Evolutionary conservation across 1,140 invertebrate genomes (phyloP), one percentile per base, ranked within the genome.

Genomic region (Achatina immaculata): DNA sequence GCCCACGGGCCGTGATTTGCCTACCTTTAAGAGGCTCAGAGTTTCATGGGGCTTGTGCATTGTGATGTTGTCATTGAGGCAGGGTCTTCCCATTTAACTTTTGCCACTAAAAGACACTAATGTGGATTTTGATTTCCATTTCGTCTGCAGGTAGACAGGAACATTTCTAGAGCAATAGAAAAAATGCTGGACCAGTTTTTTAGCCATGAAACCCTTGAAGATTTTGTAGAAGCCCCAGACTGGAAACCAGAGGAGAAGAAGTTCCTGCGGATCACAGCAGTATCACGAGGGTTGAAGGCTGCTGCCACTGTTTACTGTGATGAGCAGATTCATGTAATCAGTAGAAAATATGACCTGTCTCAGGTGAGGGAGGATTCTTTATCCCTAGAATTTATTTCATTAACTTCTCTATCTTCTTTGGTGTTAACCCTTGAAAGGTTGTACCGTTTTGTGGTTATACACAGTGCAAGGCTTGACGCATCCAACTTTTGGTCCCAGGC

Each of bases 151-250:
- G 34, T 77, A 14, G 43, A 55, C 36, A 45, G 3, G 21, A 45
- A 34, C 4, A 74, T 74, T 16, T 1, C 48, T 3, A 65, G 16
- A 43, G 74, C 74, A 31, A 77, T 77, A 42, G 38, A 58, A 43
- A 16, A 40, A 43, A 40, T 40, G 34, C 51, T 77, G 55, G 36
- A 40, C 21, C 43, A 62, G 24, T 62, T 77, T 36, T 77, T 77
- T n/a, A 24, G 51, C 36, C 3, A 14, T 0, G 1, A 51, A 36
- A 77, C 76, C 1, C 42, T 78, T 21, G 42, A 45, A 45, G 76
- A 68, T 21, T 78, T 68, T 48, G 65, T 78, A 14, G 34, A 11
- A 34, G 76, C 38, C 6, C 76, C 76, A 19, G 76, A 78, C 28
- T 78, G 76, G 76, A 31, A n/a, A 4, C 28, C 43, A 28, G 65